Base-by-base conservation (phyloP, 2,888 invertebrate species). In the Tricholauxania praeusta region DNA sequence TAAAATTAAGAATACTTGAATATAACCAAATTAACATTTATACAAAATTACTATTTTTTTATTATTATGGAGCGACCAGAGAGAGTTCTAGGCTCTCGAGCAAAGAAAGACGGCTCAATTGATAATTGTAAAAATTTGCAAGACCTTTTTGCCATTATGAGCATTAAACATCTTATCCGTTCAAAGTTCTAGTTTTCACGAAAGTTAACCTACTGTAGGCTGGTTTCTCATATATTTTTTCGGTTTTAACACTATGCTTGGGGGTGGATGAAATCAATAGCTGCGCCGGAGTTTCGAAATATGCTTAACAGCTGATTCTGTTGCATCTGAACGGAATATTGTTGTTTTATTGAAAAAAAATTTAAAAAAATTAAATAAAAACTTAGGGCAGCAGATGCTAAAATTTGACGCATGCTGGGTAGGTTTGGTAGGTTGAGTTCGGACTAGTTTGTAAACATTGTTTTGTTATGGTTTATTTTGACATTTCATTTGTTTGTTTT, bases 241-340 rank as follows among this genome's bases (percentile, higher is more conserved):
- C 8, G 10, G 8, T 10, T 8, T 8, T 1, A 39, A 10, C 39
- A 10, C 39, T 39, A 10, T 10, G 7, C 10, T 39, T 39, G 39
- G 39, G 39, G 39, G 39, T 39, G 39, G 39, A 39, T 39, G 39
- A 39, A 80, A 80, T 81, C 81, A 57, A 81, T 81, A 78, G 63
- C 70, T 78, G 77, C 80, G 80, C 79, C 73, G 72, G 79, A 81
- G 81, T 79, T 65, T 69, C 69, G 15, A 59, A 53, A 72, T 39
- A 17, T 14, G 17, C 12, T 2, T 15, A 79, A 73, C 80, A 81
- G 79, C 80, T 80, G 81, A 78, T 81, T 72, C 72, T 39, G 15
- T 73, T 74, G 76, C 72, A 74, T 66, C 52, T 15, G 19, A 60
- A 57, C 65, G 60, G 59, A 66, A 22, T 32, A 4, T 55, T 53